A percentile compares a stretch with the other conserved stretches of the same genome.
These are phyloP conservation scores for Heliothis peltigera DNA, from an alignment of 2,888 invertebrate species.

Conservation along the genomic window DNA sequence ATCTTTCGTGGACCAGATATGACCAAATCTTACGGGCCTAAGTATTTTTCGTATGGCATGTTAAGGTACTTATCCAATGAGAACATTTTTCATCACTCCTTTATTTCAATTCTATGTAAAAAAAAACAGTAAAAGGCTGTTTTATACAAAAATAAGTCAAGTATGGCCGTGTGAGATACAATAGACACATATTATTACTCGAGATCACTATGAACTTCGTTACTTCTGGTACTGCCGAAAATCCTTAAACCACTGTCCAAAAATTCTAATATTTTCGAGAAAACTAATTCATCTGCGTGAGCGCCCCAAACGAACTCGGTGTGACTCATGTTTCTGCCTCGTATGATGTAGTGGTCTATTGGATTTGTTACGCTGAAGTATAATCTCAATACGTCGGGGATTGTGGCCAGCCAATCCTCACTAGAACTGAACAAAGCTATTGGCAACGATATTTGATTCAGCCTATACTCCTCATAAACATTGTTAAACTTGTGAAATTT, in stretches of 20 bases:
- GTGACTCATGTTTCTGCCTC: slow-evolving; percentile 72
- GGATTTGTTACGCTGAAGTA: slow-evolving; percentile 74
- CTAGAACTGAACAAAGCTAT: slow-evolving; percentile 76
- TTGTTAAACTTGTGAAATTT: slow-evolving; percentile 75
- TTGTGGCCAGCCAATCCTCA: slow-evolving; percentile 75
- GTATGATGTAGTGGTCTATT: slow-evolving; percentile 75
- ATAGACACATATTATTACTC: slow-evolving; percentile 3
- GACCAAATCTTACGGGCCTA: too few species aligned
- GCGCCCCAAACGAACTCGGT: slow-evolving; percentile 79
- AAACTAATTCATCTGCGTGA: slow-evolving; percentile 68
- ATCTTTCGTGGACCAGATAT: too few species aligned
- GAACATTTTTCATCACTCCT: slow-evolving; percentile 4
- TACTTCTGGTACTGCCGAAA: slow-evolving; percentile 17
- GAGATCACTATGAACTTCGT: slow-evolving; percentile 36
- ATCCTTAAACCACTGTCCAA: slow-evolving; percentile 63
- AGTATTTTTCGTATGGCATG: too few species aligned
- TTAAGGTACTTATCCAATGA: too few species aligned
- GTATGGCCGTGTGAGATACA: slow-evolving; percentile 47
- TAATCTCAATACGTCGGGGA: slow-evolving; percentile 72
- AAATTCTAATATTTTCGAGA: slow-evolving; percentile 71
- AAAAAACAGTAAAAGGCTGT: slow-evolving; percentile 32
- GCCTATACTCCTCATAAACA: slow-evolving; percentile 62
- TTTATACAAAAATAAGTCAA: slow-evolving; percentile 32
- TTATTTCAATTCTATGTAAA: slow-evolving; percentile 30
- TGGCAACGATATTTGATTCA: slow-evolving; percentile 71